phyloP scores from a whole-genome alignment of 2,113 vertebrate genomes.

The Paramormyrops kingsleyae region DNA sequence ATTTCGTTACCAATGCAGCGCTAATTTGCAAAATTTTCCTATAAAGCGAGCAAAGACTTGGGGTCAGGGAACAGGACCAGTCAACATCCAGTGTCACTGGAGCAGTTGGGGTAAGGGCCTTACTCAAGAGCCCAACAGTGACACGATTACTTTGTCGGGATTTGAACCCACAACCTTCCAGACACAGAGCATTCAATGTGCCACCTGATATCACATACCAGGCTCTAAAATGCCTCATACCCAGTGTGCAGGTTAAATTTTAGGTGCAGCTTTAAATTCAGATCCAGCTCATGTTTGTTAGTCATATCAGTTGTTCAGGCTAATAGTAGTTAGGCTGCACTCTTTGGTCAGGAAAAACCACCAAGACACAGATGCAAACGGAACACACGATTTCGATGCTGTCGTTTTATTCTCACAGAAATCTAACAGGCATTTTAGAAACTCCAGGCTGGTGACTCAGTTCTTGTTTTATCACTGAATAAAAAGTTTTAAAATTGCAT shows the following conservation, averaged over 20 bases:
- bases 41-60: not conserved
- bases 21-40: not conserved
- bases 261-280: not conserved
- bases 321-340: not conserved
- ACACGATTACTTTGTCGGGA: not conserved
- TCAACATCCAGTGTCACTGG: not conserved
- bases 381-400: not conserved
- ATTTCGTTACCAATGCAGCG: not conserved
- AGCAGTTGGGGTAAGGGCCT: not conserved
- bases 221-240: not conserved
- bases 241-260: not conserved
- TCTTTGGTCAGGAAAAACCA: not conserved
- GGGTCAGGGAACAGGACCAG: not conserved
- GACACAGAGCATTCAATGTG: not conserved
- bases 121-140: not conserved
- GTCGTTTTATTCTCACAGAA: slow-evolving; percentile 29
- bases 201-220: not conserved
- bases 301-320: not conserved
- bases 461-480: slow-evolving; percentile 27
- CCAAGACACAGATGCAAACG: not conserved
- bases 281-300: not conserved
- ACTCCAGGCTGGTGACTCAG: slow-evolving; percentile 15
- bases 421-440: slow-evolving; percentile 30
- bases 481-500: slow-evolving; percentile 31
- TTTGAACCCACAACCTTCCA: not conserved